phyloP scores from a whole-genome alignment of 2,888 invertebrate species.

The Aphidius colemani region DNA sequence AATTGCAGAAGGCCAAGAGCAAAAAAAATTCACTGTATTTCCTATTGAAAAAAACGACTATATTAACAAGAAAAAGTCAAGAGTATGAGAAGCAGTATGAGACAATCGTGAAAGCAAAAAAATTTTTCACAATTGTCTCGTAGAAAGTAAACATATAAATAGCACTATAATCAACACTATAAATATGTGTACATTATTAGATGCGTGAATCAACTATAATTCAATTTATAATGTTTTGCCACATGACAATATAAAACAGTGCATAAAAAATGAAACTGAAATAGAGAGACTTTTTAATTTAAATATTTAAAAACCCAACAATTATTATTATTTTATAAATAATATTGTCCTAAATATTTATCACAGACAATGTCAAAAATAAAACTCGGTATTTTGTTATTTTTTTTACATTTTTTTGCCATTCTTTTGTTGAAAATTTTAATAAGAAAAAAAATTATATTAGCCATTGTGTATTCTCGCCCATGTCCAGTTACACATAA shows the following conservation, averaged over 20 bases:
- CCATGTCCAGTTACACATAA: not conserved
- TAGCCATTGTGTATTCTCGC: not conserved
- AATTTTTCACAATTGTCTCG: conserved; percentile 33
- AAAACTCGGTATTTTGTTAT: not conserved
- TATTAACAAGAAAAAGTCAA: conserved; percentile 36
- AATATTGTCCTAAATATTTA: too few species aligned
- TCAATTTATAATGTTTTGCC: not conserved
- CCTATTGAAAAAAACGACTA: conserved; percentile 1
- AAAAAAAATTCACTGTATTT: not conserved
- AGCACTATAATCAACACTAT: conserved; percentile 4
- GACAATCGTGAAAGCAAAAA: conserved; percentile 54
- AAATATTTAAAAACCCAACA: too few species aligned
- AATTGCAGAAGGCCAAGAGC: conserved; percentile 24
- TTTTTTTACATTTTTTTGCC: conserved; percentile 3
- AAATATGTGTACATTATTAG: not conserved
- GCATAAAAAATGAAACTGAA: conserved; percentile 8
- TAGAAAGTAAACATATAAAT: conserved; percentile 48
- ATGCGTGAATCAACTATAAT: not conserved
- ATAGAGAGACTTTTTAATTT: not conserved
- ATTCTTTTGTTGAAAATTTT: conserved; percentile 11
- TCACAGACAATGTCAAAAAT: too few species aligned
- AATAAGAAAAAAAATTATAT: conserved; percentile 4
- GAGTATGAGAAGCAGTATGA: conserved; percentile 36
- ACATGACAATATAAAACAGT: not conserved
- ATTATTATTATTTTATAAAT: not conserved